Evolutionary conservation across 2,888 invertebrate species (phyloP).

Genomic region (Pollenia labialis): DNA sequence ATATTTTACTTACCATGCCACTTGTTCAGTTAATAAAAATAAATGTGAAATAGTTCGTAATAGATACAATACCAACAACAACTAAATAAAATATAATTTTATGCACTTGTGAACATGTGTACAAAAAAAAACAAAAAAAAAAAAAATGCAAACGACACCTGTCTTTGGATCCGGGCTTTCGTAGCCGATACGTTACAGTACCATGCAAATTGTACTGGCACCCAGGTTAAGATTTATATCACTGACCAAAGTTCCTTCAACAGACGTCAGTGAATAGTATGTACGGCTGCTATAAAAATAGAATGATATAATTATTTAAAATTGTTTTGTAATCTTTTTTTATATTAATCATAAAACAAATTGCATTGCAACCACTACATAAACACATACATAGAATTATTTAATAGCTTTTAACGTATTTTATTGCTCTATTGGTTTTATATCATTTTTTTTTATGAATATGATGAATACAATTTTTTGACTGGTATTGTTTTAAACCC

Average conservation of each 20-base stretch:
- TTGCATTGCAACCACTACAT: neutral
- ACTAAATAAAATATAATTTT: neutral
- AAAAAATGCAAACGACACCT: no score
- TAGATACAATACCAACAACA: conserved; percentile 5
- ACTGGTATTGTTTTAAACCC: neutral
- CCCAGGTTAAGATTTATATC: neutral
- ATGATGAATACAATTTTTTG: neutral
- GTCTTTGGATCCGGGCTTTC: conserved; percentile 1
- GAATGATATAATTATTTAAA: neutral
- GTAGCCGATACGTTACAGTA: neutral
- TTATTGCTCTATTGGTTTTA: conserved; percentile 20
- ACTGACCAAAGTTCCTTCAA: conserved; percentile 1
- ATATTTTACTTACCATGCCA: conserved; percentile 26
- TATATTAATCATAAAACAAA: conserved; percentile 22
- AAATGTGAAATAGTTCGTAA: conserved; percentile 23
- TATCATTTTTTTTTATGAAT: conserved; percentile 7
- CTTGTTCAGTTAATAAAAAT: conserved; percentile 23
- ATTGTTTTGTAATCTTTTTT: neutral
- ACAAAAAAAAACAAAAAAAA: conserved; percentile 6
- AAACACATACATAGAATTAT: neutral
- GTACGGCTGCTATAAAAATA: neutral
- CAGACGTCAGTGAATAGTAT: conserved; percentile 25
- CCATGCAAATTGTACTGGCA: conserved; percentile 1
- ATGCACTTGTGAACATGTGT: conserved; percentile 15
- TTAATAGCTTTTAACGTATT: conserved; percentile 31